Percentiles rank a stretch among this genome's conserved stretches.
Evolutionary conservation across 2,888 invertebrate genomes (phyloP).

Genomic region (Anticlea derivata): DNA sequence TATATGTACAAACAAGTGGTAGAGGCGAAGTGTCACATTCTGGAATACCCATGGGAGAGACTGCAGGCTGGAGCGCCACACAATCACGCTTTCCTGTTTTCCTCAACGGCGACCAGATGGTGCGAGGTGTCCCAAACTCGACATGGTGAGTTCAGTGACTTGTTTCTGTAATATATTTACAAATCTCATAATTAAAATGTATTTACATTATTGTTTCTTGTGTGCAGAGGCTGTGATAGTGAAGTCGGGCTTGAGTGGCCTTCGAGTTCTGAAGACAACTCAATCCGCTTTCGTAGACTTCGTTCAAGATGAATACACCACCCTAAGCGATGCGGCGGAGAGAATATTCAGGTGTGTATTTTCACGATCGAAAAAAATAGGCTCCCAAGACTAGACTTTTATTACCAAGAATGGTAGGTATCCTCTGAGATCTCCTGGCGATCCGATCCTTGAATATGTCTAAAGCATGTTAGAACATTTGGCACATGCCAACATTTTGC

Average conservation of each 20-base stretch:
- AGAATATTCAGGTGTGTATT: conserved; percentile 84
- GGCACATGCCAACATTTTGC: too few species aligned
- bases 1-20: conserved; percentile 89
- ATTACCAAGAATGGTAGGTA: too few species aligned
- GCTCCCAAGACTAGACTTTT: too few species aligned
- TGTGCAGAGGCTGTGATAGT: conserved; percentile 81
- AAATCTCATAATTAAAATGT: neutral
- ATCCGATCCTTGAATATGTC: too few species aligned
- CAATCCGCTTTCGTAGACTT: conserved; percentile 92
- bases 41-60: conserved; percentile 91
- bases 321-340: conserved; percentile 89
- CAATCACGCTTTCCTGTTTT: conserved; percentile 90
- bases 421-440: too few species aligned
- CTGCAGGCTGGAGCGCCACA: conserved; percentile 83
- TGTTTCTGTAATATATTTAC: neutral
- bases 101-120: conserved; percentile 86
- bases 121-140: conserved; percentile 87
- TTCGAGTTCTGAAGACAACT: conserved; percentile 91
- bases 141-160: conserved; percentile 81
- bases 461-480: too few species aligned
- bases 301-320: conserved; percentile 90
- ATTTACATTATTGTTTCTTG: conserved; percentile 15
- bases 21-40: conserved; percentile 87
- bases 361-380: neutral
- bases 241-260: conserved; percentile 87